Evolutionary conservation across 2,888 invertebrate genomes (phyloP).

Genomic region (Drosophila greeni): DNA sequence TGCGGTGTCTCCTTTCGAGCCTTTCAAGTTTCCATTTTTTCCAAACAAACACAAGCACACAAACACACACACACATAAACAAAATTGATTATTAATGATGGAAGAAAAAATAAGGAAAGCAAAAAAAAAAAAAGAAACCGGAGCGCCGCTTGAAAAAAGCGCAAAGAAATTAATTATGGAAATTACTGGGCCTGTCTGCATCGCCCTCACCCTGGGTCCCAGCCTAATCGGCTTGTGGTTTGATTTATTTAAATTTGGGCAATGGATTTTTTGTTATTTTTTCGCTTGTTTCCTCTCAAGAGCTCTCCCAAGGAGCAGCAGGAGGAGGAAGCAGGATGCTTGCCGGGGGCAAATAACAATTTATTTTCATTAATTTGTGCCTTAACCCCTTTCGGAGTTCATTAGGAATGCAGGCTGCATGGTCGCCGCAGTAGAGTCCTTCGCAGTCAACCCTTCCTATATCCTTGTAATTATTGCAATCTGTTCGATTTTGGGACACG

Average conservation of each 20-base stretch:
- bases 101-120: constrained; percentile 48
- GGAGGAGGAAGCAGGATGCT: constrained; percentile 24
- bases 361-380: constrained; percentile 77
- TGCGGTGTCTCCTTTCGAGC: constrained; percentile 8
- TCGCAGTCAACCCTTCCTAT: constrained; percentile 50
- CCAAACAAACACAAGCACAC: constrained; percentile 20
- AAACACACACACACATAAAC: constrained; percentile 36
- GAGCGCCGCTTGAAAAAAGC: constrained; percentile 49
- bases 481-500: constrained; percentile 71
- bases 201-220: not conserved
- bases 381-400: constrained; percentile 69
- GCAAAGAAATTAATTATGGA: constrained; percentile 77
- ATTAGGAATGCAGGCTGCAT: constrained; percentile 68
- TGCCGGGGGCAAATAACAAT: constrained; percentile 65
- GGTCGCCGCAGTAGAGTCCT: constrained; percentile 39
- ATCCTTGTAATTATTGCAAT: constrained; percentile 72
- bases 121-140: constrained; percentile 51
- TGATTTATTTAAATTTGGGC: constrained; percentile 65
- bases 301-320: constrained; percentile 34
- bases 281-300: constrained; percentile 8
- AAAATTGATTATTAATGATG: constrained; percentile 71
- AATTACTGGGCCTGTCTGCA: constrained; percentile 66
- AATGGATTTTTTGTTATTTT: constrained; percentile 21
- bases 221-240: constrained; percentile 67
- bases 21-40: constrained; percentile 20